These are phyloP conservation scores for Cettia cetti DNA, from an alignment of 2,113 vertebrate genomes.

Conservation along the genomic window DNA sequence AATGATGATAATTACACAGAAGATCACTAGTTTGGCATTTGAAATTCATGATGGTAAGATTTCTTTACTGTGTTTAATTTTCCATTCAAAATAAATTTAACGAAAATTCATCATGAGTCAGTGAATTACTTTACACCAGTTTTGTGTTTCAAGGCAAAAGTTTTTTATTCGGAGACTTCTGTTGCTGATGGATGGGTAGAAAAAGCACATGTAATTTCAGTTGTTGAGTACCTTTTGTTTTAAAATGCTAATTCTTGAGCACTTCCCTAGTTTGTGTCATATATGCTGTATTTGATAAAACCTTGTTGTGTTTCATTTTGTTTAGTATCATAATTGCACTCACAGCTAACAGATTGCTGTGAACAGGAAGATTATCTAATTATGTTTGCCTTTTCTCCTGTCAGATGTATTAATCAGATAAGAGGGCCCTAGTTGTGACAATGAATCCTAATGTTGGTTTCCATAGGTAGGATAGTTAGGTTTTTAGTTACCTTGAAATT, in stretches of 20 bases:
- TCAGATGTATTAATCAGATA: not conserved
- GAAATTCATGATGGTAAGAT: slow-evolving; percentile 96
- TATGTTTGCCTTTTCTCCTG: not conserved
- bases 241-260: not conserved
- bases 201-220: not conserved
- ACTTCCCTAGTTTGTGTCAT: not conserved
- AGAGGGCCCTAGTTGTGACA: not conserved
- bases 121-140: not conserved
- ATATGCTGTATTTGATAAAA: not conserved
- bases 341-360: not conserved
- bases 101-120: not conserved
- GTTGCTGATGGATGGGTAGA: not conserved
- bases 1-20: slow-evolving; percentile 99
- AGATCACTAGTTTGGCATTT: slow-evolving; percentile 97
- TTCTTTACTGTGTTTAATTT: not conserved
- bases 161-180: not conserved
- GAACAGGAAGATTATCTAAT: not conserved
- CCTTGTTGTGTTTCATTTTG: not conserved
- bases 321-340: not conserved
- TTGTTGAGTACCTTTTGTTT: not conserved
- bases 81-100: not conserved
- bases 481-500: not conserved
- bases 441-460: not conserved
- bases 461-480: not conserved
- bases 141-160: not conserved